Percentiles rank a stretch among this genome's conserved stretches.
Evolutionary conservation across 1,140 invertebrate species (phyloP).

Genomic region (Aplysia californica): DNA sequence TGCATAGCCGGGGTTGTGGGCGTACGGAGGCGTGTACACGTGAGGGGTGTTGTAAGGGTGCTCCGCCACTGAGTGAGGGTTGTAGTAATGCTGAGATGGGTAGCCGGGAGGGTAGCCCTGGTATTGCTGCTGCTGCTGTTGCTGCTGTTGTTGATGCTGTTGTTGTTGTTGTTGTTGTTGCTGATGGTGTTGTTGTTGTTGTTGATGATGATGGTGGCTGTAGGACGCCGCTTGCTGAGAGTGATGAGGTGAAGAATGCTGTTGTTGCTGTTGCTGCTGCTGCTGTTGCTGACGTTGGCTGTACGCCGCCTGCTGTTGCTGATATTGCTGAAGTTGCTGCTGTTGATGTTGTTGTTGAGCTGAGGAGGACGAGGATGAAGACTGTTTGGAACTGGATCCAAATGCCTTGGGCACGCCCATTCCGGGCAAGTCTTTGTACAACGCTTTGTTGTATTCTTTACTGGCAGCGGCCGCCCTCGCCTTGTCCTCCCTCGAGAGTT

Average conservation of each 20-base stretch:
- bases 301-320: conserved; percentile 33
- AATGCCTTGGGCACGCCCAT: conserved; percentile 20
- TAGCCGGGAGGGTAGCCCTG: conserved; percentile 23
- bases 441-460: conserved; percentile 32
- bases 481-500: conserved; percentile 44
- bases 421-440: conserved; percentile 31
- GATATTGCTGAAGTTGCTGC: conserved; percentile 33
- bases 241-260: conserved; percentile 29
- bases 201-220: conserved; percentile 39
- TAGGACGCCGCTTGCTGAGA: conserved; percentile 35
- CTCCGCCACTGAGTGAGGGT: conserved; percentile 11
- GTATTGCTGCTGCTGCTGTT: conserved; percentile 34
- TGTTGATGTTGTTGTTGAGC: conserved; percentile 34
- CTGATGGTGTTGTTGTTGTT: conserved; percentile 17
- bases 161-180: conserved; percentile 22
- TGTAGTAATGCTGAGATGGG: not conserved
- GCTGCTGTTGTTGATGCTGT: conserved; percentile 29
- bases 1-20: conserved; percentile 33
- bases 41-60: conserved; percentile 15
- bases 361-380: conserved; percentile 13
- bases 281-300: conserved; percentile 37
- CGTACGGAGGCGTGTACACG: conserved; percentile 25
- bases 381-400: conserved; percentile 22
- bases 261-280: conserved; percentile 15
- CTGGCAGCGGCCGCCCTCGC: conserved; percentile 30